A percentile compares a stretch with the other conserved stretches of the same genome.
Evolutionary conservation across 2,113 vertebrate genomes (phyloP).

Genomic region (Tragelaphus buxtoni): DNA sequence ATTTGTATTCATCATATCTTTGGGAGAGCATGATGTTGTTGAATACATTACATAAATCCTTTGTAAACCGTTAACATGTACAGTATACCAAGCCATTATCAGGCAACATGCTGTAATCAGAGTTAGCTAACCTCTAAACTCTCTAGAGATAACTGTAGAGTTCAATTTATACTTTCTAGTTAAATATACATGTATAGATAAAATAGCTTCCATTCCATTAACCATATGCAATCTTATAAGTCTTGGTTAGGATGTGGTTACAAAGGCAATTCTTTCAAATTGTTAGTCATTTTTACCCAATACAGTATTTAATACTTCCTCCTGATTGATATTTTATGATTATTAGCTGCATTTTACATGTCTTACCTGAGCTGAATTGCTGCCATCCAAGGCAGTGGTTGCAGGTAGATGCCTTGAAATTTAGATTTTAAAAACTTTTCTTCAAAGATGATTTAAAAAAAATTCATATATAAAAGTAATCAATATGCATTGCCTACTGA

Average conservation of each 20-base stretch:
- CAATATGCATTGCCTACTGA: conserved; percentile 11
- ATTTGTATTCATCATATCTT: background rate
- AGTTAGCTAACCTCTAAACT: background rate
- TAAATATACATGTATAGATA: background rate
- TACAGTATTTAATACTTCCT: background rate
- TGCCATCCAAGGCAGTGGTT: background rate
- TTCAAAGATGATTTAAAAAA: background rate
- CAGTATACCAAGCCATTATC: background rate
- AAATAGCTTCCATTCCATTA: background rate
- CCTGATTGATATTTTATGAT: background rate
- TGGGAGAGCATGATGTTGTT: background rate
- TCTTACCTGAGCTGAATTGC: conserved; percentile 74
- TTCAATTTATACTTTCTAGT: background rate
- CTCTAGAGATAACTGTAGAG: background rate
- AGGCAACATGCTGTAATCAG: background rate
- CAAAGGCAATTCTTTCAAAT: conserved; percentile 20
- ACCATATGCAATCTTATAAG: background rate
- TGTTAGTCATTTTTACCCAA: conserved; percentile 10
- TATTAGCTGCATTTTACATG: background rate
- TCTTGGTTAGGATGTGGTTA: background rate
- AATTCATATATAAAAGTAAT: background rate
- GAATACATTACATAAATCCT: background rate
- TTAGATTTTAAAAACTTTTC: conserved; percentile 1
- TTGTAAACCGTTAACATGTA: background rate
- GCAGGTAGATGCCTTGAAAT: conserved; percentile 22